Evolutionary conservation across 2,888 invertebrate species (phyloP).

Genomic region (Epirrita christyi): DNA sequence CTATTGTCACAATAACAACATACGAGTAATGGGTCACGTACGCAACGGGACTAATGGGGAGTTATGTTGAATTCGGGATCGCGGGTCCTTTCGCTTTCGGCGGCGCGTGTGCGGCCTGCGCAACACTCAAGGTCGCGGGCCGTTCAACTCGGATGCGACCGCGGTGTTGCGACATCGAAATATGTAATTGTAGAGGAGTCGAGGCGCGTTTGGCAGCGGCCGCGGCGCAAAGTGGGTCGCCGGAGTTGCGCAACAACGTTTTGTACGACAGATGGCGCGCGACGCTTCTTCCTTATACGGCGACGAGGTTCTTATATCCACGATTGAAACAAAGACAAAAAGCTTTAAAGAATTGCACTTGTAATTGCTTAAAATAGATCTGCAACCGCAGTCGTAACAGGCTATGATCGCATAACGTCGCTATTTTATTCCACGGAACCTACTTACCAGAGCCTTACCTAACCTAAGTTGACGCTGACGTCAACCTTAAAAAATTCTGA

Average conservation of each 20-base stretch:
- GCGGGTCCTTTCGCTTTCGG: constrained; percentile 79
- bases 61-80: constrained; percentile 63
- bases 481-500: constrained; percentile 39
- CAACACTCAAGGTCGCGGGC: constrained; percentile 82
- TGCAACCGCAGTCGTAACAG: constrained; percentile 43
- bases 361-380: constrained; percentile 40
- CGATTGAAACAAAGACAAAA: constrained; percentile 49
- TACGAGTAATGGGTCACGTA: constrained; percentile 69
- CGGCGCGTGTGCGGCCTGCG: constrained; percentile 65
- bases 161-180: constrained; percentile 80
- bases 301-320: constrained; percentile 32
- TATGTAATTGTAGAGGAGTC: constrained; percentile 83
- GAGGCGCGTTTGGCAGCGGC: constrained; percentile 81
- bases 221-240: constrained; percentile 77
- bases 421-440: constrained; percentile 37
- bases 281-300: constrained; percentile 76
- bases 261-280: constrained; percentile 78
- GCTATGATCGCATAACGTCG: constrained; percentile 46
- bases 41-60: constrained; percentile 46
- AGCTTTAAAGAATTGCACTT: constrained; percentile 40
- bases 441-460: constrained; percentile 7
- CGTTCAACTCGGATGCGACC: constrained; percentile 85
- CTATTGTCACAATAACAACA: constrained; percentile 39
- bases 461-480: constrained; percentile 34
- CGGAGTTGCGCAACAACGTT: constrained; percentile 71